phyloP scores from a whole-genome alignment of 2,113 vertebrate genomes.

The Galbula dea region DNA sequence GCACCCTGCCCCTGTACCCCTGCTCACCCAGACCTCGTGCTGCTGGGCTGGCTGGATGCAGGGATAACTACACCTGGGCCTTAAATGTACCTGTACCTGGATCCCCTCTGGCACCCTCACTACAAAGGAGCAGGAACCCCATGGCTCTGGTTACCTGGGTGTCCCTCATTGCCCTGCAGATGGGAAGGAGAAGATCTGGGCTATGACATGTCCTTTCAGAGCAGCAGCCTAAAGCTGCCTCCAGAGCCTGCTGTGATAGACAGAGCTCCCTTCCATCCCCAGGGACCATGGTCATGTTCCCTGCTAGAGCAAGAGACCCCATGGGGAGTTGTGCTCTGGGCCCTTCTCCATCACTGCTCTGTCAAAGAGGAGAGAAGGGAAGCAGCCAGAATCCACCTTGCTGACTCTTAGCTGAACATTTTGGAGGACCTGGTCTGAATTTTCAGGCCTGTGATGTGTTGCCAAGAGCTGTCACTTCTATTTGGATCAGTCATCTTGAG shows the following conservation, averaged over 20 bases:
- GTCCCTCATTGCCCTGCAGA: not conserved
- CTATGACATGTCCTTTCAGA: not conserved
- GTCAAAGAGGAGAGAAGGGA: not conserved
- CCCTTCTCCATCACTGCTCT: not conserved
- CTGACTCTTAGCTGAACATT: not conserved
- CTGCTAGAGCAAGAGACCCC: not conserved
- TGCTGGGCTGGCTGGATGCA: not conserved
- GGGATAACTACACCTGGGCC: not conserved
- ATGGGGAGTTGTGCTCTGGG: not conserved
- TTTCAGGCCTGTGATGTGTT: not conserved
- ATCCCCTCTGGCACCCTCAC: not conserved
- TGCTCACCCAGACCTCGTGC: fast-evolving
- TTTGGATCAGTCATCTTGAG: not conserved
- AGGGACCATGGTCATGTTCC: fast-evolving
- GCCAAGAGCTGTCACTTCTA: conserved; percentile 22
- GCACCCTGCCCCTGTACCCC: not conserved
- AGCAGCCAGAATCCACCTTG: not conserved
- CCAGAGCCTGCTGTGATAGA: not conserved
- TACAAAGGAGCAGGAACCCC: not conserved
- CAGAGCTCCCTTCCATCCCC: not conserved
- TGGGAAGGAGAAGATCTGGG: not conserved
- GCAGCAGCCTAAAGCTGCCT: not conserved
- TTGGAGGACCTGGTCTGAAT: not conserved
- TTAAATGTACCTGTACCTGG: fast-evolving
- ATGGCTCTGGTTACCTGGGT: not conserved